Evolutionary conservation across 2,113 vertebrate species (phyloP).

Genomic region (Bagarius yarrelli): DNA sequence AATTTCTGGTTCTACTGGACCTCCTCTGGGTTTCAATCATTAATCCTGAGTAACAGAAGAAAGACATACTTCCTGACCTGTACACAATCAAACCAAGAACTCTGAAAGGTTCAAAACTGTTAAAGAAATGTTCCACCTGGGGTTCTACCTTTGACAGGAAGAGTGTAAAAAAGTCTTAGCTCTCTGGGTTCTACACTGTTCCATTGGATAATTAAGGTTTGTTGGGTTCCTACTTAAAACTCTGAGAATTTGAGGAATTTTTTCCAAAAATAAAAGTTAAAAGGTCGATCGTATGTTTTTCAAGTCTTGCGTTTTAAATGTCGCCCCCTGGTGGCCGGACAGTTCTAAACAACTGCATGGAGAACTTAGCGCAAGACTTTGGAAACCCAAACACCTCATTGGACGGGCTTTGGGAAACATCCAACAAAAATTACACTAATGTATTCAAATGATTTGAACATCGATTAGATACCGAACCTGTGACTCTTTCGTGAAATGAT

Average conservation of each 20-base stretch:
- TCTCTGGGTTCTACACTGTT: background rate
- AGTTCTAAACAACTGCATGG: background rate
- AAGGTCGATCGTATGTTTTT: background rate
- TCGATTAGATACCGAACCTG: too few species aligned
- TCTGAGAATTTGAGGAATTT: background rate
- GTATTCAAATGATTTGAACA: too few species aligned
- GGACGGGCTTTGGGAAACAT: background rate
- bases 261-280: too few species aligned
- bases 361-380: background rate
- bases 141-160: too few species aligned
- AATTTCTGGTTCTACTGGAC: background rate
- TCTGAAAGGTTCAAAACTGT: background rate
- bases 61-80: too few species aligned
- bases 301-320: background rate
- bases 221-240: background rate
- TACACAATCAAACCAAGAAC: background rate
- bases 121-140: too few species aligned
- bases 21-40: background rate
- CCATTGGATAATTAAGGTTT: background rate
- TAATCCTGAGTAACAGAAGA: background rate
- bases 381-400: background rate
- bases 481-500: too few species aligned
- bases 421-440: background rate
- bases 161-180: too few species aligned
- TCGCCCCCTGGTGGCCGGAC: background rate